Evolutionary conservation across 2,888 invertebrate species (phyloP), one percentile per base, ranked within the genome.

Genomic region (Loripinus fragilis): DNA sequence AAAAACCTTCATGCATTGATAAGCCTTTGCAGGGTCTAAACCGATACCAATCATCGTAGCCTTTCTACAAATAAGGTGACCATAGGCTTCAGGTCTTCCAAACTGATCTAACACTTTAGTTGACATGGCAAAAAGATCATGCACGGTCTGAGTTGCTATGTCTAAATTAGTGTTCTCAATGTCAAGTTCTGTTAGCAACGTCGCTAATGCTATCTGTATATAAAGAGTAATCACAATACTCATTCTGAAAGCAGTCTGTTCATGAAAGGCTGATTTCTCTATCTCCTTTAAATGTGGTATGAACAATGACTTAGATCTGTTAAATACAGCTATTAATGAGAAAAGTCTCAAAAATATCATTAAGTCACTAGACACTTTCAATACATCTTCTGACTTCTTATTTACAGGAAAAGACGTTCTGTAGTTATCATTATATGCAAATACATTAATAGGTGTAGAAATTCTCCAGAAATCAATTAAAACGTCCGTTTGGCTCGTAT

Each of bases 161-260:
- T 50, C 50, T 23, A 50, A 50, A 50, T 50, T 50, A 15, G 50
- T 12, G 20, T 50, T 50, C 50, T 50, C 50, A 7, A n/a, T 15
- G n/a, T 23, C 10, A 50, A 50, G 50, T 50, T 50, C 50, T 50
- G 50, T 12, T 50, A 50, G n/a, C 50, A 50, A 50, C n/a, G 50
- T 15, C 10, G 50, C 50, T 23, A 50, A 50, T 15, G 50, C 50
- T 50, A 15, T 7, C 23, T 50, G 50, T 7, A 50, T 50, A 20
- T 50, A 50, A 50, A 50, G 50, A 12, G 50, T 50, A 50, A 50
- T 50, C 15, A 50, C 50, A 50, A 50, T 50, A n/a, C 50, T n/a
- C 50, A 50, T 50, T 50, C 50, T 50, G 50, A n/a, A 10, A 12
- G 50, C 50, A 15, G 50, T 50, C n/a, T 50, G 50, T 50, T n/a